Evolutionary conservation across 2,113 vertebrate species (phyloP).

Genomic region (Pyrgilauda ruficollis): DNA sequence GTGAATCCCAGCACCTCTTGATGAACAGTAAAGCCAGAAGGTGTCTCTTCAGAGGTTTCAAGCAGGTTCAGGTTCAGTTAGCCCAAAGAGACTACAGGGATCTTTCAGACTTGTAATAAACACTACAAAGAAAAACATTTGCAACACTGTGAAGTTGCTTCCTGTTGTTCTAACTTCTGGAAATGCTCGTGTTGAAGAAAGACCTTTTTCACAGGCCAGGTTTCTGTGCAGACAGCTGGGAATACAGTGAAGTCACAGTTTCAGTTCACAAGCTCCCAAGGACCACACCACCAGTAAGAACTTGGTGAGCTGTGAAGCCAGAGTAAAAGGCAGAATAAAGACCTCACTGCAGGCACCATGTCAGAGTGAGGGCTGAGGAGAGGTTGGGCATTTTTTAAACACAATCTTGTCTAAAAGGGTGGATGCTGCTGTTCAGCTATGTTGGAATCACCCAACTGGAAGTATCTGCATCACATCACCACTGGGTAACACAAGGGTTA

Average conservation of each 20-base stretch:
- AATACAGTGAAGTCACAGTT: not conserved
- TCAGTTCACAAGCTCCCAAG: not conserved
- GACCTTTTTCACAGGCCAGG: not conserved
- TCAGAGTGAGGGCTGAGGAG: not conserved
- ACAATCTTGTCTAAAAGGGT: not conserved
- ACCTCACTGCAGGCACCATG: not conserved
- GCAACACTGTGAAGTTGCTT: not conserved
- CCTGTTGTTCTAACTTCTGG: not conserved
- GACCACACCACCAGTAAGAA: not conserved
- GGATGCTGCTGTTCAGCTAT: not conserved
- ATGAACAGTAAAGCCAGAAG: not conserved
- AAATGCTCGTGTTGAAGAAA: not conserved
- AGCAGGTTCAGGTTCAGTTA: not conserved
- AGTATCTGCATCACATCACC: not conserved
- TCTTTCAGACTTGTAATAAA: not conserved
- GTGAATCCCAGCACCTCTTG: not conserved
- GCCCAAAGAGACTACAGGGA: not conserved
- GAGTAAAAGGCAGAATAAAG: not conserved
- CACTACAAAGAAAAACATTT: not conserved
- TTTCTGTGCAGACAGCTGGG: not conserved
- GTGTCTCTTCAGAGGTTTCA: not conserved
- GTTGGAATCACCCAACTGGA: not conserved
- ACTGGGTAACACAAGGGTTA: not conserved
- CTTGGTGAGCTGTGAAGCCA: not conserved
- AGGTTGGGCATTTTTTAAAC: not conserved